Base-by-base conservation (phyloP, 2,797 vertebrate species). In the Periparus ater region DNA sequence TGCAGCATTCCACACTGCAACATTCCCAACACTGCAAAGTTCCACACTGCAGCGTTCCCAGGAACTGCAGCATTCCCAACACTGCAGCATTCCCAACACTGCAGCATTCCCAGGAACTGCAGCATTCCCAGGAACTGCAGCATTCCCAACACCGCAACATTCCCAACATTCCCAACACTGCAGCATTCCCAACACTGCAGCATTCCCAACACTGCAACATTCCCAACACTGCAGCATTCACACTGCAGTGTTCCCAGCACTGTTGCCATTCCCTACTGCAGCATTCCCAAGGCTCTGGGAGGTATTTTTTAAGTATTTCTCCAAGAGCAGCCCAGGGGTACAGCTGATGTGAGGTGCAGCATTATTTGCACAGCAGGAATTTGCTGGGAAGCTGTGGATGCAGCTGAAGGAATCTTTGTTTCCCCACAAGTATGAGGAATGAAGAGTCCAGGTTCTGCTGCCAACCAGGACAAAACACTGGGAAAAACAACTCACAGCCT, bases 231-330 rank as follows among this genome's bases (percentile, higher is more conserved):
- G 61, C 40, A 44, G 4, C 29, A 23, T 32, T 63, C 61, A 11
- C 30, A 18, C 38, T 32, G 29, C 42, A 65, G 2, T 30, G n/a
- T 18, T 65, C 38, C 61, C 42, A 63, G 4, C 21, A 47, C 50
- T 25, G 93, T 29, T 48, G 57, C 53, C 10, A 8, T 5, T 62
- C 81, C 68, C 23, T 50, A 26, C 0, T n/a, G 55, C 42, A 65
- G 25, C n/a, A 60, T 0, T 9, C 16, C 38, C 45, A n/a, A 16
- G 23, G 17, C 57, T 60, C 65, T 53, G 3, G 5, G 25, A 63
- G 36, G 1, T 6, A 3, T 4, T 72, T 55, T 10, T 0, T 1
- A 1, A 61, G 44, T 3, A 10, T 66, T 62, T 36, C 19, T 16
- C 38, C 17, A n/a, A 34, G 5, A 8, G 34, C 10, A 13, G 6